Percentiles rank a stretch among this genome's conserved stretches.
These are phyloP conservation scores for Petromus typicus DNA, from an alignment of 2,113 vertebrate species.

Conservation along the genomic window DNA sequence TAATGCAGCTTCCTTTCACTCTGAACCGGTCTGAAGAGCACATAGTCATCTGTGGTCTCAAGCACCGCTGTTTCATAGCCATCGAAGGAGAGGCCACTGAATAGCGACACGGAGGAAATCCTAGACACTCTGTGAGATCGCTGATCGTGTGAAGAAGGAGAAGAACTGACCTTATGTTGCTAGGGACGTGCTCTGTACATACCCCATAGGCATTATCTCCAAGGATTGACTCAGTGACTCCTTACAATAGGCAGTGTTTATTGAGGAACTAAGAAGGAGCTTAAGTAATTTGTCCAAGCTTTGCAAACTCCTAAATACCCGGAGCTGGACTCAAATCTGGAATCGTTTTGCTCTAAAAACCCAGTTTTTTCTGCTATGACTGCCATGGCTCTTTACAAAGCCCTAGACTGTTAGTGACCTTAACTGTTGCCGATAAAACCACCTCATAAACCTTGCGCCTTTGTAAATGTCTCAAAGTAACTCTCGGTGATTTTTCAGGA, in stretches of 20 bases:
- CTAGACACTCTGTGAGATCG: background rate
- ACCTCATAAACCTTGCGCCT: slow-evolving; percentile 49
- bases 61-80: background rate
- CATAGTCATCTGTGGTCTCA: background rate
- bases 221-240: background rate
- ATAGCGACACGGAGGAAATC: background rate
- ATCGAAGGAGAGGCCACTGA: background rate
- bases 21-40: background rate
- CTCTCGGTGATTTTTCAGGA: slow-evolving; percentile 42
- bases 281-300: background rate
- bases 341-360: slow-evolving; percentile 3
- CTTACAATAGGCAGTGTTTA: background rate
- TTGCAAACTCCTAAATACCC: background rate
- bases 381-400: background rate
- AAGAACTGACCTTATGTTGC: background rate
- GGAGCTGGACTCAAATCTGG: background rate
- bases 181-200: background rate
- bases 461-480: slow-evolving; percentile 68
- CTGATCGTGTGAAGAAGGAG: slow-evolving; percentile 10
- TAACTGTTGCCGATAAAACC: slow-evolving; percentile 58
- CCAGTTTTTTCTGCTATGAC: background rate
- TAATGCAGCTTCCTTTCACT: background rate
- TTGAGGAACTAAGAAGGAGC: background rate
- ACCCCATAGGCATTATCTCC: background rate
- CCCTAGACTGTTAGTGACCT: background rate